These are phyloP conservation scores for Oscheius sp. DNA, from an alignment of 1,140 invertebrate species.

Conservation along the genomic window DNA sequence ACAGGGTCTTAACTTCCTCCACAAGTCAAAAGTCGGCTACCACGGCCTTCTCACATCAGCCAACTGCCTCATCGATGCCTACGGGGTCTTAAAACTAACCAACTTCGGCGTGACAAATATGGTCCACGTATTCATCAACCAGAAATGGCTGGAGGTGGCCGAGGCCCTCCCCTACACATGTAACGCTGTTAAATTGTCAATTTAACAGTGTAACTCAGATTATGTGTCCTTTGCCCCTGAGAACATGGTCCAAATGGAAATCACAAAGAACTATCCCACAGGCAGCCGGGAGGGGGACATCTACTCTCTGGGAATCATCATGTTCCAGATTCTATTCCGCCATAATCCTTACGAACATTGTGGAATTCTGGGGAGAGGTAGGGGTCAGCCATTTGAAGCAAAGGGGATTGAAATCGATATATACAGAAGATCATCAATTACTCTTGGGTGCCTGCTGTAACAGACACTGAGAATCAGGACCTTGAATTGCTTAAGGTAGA, in stretches of 20 bases:
- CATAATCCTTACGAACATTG: conserved; percentile 41
- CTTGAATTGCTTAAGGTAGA: background rate
- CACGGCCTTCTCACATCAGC: conserved; percentile 48
- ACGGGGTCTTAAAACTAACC: conserved; percentile 59
- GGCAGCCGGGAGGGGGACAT: conserved; percentile 47
- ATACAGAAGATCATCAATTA: conserved; percentile 42
- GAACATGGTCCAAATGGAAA: conserved; percentile 40
- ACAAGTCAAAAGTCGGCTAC: conserved; percentile 54
- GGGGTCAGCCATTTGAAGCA: too few species aligned
- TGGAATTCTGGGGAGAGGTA: conserved; percentile 30
- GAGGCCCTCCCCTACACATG: conserved; percentile 43
- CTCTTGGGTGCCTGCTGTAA: conserved; percentile 39
- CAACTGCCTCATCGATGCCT: conserved; percentile 57
- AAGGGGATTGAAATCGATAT: too few species aligned
- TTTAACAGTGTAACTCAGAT: too few species aligned
- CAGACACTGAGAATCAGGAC: conserved; percentile 48
- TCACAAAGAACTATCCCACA: conserved; percentile 40
- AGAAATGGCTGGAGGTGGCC: conserved; percentile 41
- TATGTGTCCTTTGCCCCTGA: conserved; percentile 52
- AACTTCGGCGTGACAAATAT: conserved; percentile 54
- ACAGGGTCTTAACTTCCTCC: conserved; percentile 49
- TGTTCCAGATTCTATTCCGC: conserved; percentile 51
- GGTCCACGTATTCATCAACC: conserved; percentile 42
- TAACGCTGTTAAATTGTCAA: background rate
- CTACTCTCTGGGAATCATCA: conserved; percentile 44